Evolutionary conservation across 1,140 invertebrate species (phyloP).

Genomic region (Drosophila bifasciata): DNA sequence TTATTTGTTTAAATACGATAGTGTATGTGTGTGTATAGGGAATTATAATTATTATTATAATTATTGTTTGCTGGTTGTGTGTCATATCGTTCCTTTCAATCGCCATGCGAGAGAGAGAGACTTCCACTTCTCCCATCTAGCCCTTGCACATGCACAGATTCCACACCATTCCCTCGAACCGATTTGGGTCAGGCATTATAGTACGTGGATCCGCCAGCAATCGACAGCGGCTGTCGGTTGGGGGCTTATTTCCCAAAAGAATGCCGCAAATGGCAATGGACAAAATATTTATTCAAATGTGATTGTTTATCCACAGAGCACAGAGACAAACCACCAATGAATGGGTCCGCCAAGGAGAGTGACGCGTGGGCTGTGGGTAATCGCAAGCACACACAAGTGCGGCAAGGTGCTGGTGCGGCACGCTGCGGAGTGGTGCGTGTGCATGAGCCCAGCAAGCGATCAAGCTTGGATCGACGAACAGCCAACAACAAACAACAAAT

Average conservation of each 20-base stretch:
- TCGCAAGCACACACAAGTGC: slow-evolving; percentile 60
- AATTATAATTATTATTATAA: slow-evolving; percentile 57
- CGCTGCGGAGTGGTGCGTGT: slow-evolving; percentile 30
- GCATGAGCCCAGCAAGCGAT: slow-evolving; percentile 33
- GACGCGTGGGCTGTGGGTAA: slow-evolving; percentile 70
- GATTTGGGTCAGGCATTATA: slow-evolving; percentile 31
- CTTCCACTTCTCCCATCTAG: slow-evolving; percentile 1
- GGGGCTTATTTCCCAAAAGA: slow-evolving; percentile 59
- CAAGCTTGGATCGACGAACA: slow-evolving; percentile 41
- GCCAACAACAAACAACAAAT: slow-evolving; percentile 18
- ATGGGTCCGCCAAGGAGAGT: slow-evolving; percentile 26
- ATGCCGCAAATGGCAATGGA: slow-evolving; percentile 79
- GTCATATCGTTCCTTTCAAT: slow-evolving; percentile 54
- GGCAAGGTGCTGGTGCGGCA: not conserved
- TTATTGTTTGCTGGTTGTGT: slow-evolving; percentile 27
- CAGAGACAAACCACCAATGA: slow-evolving; percentile 7
- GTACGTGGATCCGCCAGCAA: too few relatives aligned
- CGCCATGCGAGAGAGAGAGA: slow-evolving; percentile 20
- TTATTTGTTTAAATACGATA: slow-evolving; percentile 64
- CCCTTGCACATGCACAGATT: slow-evolving; percentile 22
- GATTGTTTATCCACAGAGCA: slow-evolving; percentile 57
- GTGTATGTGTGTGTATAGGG: slow-evolving; percentile 54
- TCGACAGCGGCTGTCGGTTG: not conserved
- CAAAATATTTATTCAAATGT: slow-evolving; percentile 81
- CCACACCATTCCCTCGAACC: slow-evolving; percentile 20